Conservation (phyloP, 92 coral and sea anemone species). For the Porites cylindrica region DNA sequence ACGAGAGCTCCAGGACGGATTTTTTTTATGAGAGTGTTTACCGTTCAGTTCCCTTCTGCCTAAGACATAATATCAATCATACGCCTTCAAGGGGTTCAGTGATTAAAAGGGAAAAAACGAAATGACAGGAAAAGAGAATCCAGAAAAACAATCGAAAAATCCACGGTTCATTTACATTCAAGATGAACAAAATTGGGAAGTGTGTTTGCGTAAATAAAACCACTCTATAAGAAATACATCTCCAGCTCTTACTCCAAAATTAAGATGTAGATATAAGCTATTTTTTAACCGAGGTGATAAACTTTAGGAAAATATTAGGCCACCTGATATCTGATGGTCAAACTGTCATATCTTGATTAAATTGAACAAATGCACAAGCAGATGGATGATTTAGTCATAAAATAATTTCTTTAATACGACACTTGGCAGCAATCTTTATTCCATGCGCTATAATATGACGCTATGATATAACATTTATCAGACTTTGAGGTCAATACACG, state of each 20-base stretch:
- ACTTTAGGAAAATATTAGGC: background rate
- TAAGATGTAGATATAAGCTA: no score
- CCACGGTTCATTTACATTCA: constrained; percentile 18
- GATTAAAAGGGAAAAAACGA: constrained; percentile 4
- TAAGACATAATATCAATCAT: background rate
- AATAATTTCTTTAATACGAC: background rate
- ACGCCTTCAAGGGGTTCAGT: background rate
- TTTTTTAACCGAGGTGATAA: background rate
- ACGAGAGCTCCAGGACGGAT: background rate
- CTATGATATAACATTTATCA: background rate
- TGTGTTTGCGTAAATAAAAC: background rate
- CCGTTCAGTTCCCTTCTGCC: background rate
- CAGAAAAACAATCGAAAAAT: background rate
- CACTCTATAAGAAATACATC: no score
- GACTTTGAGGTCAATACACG: background rate
- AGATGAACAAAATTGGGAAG: background rate
- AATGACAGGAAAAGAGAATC: background rate
- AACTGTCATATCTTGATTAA: background rate
- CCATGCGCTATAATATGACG: background rate
- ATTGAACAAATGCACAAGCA: background rate
- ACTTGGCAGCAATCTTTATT: background rate
- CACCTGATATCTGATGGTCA: constrained; percentile 5
- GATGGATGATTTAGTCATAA: background rate
- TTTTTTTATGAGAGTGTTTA: background rate
- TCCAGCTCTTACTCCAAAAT: background rate